Conservation (phyloP, 2,113 vertebrate species). For the Corythornis vintsioides region DNA sequence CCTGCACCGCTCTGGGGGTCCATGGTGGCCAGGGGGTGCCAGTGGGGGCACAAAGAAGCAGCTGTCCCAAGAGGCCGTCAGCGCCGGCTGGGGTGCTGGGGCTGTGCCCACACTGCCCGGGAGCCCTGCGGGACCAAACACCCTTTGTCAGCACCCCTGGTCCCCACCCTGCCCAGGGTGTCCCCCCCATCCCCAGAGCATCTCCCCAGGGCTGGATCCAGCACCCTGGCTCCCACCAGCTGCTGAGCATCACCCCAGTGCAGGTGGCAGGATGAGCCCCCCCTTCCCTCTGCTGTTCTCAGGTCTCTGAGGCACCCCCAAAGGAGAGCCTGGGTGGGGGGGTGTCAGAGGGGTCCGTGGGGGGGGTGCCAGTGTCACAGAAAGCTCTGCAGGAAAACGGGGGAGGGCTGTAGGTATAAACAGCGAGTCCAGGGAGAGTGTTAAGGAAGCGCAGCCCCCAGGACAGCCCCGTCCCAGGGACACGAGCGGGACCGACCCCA, state of each 20-base stretch:
- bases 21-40: not conserved
- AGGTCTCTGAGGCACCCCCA: not conserved
- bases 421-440: too few species aligned
- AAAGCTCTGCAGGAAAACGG: not conserved
- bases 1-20: slow-evolving; percentile 47
- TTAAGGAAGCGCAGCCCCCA: not conserved
- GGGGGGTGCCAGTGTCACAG: not conserved
- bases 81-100: not conserved
- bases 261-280: not conserved
- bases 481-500: not conserved
- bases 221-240: not conserved
- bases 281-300: not conserved
- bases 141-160: not conserved
- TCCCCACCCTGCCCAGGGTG: not conserved
- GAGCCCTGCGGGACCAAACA: not conserved
- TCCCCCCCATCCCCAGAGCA: not conserved
- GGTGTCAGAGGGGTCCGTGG: not conserved
- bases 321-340: not conserved
- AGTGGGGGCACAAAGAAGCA: not conserved
- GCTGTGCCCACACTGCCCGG: not conserved
- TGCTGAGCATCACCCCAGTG: not conserved
- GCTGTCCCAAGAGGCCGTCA: not conserved
- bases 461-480: not conserved
- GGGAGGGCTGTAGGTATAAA: too few species aligned
- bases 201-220: not conserved